Base-by-base conservation (phyloP, 2,888 invertebrate genomes). In the Rhingia rostrata region DNA sequence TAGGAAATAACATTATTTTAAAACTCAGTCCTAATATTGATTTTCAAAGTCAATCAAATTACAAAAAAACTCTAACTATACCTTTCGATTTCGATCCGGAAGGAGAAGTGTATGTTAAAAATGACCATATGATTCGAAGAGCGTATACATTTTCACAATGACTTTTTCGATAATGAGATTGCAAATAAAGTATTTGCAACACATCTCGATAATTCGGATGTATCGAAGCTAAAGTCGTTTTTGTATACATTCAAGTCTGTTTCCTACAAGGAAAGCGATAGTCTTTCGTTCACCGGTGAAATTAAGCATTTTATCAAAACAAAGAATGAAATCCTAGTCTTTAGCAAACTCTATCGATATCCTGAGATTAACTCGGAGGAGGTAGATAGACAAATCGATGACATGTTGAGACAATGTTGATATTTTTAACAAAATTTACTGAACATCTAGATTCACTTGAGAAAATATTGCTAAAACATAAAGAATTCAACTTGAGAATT, bases 401-500 rank as follows among this genome's bases (percentile, higher is more conserved):
- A 58, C 12, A 70, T 70, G 47, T 39, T 51, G 30, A 4, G 37
- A 4, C 64, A 51, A 30, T 69, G 30, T 14, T 56, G 5, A 37
- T 69, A 6, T 69, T 69, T 54, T 58, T 47, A 4, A 69, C 69
- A 7, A 58, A 30, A 6, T 47, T 69, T 32, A 5, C 6, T 9
- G 60, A 70, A 9, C 70, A 70, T 14, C 6, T 70, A 37, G 12
- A 37, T 12, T 66, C 41, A 12, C 32, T 53, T 5, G 7, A 2
- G 9, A 51, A 49, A 1, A 32, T 49, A 33, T 41, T 39, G 32
- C 45, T 35, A 32, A 51, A 10, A 10, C 37, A 49, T 5, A 37
- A 70, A 14, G 60, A 58, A 14, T 32, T 14, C 22, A 70, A 70
- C 14, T 39, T 70, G 6, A 70, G 60, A 51, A 51, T 70, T 22